A percentile compares a stretch with the other conserved stretches of the same genome.
These are phyloP conservation scores for Pentalonia nigronervosa DNA, from an alignment of 1,140 invertebrate species.

Conservation along the genomic window DNA sequence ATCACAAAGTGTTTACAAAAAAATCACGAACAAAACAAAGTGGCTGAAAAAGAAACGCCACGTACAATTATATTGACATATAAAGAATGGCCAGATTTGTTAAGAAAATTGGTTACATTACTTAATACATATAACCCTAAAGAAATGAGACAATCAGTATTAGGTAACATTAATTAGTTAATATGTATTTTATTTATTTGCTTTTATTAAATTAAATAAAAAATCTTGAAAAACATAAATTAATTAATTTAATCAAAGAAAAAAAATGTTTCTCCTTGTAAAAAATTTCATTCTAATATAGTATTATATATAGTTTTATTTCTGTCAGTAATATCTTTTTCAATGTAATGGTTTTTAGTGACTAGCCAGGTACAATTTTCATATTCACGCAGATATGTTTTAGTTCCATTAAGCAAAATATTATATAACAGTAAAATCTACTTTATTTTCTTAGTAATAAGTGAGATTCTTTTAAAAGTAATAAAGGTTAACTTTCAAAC, in stretches of 20 bases:
- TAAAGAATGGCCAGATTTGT: conserved; percentile 86
- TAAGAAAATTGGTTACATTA: conserved; percentile 83
- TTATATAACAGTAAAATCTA: too few relatives aligned
- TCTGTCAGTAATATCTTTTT: too few relatives aligned
- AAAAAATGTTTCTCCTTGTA: background rate
- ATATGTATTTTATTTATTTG: background rate
- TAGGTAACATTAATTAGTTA: conserved; percentile 68
- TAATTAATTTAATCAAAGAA: background rate
- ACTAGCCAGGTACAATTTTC: too few relatives aligned
- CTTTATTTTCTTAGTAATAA: background rate
- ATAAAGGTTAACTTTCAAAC: background rate
- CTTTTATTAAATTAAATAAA: background rate
- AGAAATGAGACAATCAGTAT: conserved; percentile 79
- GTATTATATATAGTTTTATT: background rate
- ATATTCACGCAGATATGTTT: too few relatives aligned
- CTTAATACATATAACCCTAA: conserved; percentile 90
- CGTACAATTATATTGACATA: conserved; percentile 66
- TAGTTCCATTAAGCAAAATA: too few relatives aligned
- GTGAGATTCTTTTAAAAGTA: background rate
- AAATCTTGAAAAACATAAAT: background rate
- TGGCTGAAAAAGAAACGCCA: conserved; percentile 66
- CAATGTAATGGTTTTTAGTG: background rate
- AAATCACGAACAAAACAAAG: conserved; percentile 72
- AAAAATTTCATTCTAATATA: background rate
- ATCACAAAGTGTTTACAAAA: conserved; percentile 75